Conservation (phyloP, 1,140 invertebrate species). For the Odontomachus brunneus region DNA sequence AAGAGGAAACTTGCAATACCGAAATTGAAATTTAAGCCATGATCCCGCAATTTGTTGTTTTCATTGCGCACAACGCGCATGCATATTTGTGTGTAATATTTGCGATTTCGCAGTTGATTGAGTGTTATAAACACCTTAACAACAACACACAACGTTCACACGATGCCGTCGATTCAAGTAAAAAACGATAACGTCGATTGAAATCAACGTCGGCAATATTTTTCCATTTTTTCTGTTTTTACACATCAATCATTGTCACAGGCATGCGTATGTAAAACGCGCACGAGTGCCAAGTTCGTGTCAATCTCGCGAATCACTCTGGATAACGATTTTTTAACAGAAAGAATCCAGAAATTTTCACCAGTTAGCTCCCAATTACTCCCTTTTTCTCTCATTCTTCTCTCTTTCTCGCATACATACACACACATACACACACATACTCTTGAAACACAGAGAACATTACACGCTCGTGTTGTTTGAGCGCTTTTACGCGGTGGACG, state of each 20-base stretch:
- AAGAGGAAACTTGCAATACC: neutral
- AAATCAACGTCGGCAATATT: constrained; percentile 33
- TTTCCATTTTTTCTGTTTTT: constrained; percentile 31
- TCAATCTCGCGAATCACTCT: constrained; percentile 33
- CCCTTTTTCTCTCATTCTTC: no score
- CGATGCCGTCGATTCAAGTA: neutral
- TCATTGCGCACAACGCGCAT: neutral
- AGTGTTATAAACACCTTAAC: constrained; percentile 12
- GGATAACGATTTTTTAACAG: constrained; percentile 55
- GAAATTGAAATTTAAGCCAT: neutral
- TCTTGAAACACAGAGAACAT: no score
- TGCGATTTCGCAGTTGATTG: neutral
- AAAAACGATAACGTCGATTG: constrained; percentile 37
- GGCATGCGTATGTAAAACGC: constrained; percentile 38
- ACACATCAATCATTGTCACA: constrained; percentile 49
- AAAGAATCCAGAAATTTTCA: constrained; percentile 4
- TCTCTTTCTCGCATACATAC: no score
- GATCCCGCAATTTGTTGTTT: neutral
- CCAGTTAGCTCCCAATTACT: no score
- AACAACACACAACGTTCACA: neutral
- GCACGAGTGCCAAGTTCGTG: constrained; percentile 45
- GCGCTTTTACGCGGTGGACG: neutral
- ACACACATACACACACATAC: no score
- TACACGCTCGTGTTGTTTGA: no score
- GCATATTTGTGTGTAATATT: neutral